Conservation (phyloP, 2,888 invertebrate genomes). For the Polylopha cassiicola region DNA sequence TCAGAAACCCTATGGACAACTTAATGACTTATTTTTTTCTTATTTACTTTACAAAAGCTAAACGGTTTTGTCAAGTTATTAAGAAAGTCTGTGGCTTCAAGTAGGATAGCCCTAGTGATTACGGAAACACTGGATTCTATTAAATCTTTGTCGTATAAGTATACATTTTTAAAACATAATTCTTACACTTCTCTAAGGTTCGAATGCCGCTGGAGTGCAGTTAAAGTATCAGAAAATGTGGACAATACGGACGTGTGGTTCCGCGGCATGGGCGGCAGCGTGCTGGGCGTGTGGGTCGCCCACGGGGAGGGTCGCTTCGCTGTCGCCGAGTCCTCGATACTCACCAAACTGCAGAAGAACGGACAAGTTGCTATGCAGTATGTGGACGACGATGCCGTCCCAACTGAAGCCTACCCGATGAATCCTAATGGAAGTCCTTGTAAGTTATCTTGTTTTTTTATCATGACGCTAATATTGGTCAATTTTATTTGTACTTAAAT, state of each 20-base stretch:
- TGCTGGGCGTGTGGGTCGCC: slow-evolving; percentile 96
- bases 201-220: slow-evolving; percentile 86
- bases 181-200: slow-evolving; percentile 57
- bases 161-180: neutral
- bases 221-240: slow-evolving; percentile 79
- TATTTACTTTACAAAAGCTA: no score
- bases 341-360: slow-evolving; percentile 68
- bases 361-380: slow-evolving; percentile 88
- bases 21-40: no score
- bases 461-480: slow-evolving; percentile 4
- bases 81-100: no score
- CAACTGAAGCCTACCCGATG: slow-evolving; percentile 91
- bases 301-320: slow-evolving; percentile 95
- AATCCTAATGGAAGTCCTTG: slow-evolving; percentile 95
- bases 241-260: slow-evolving; percentile 88
- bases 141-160: neutral
- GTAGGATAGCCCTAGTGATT: no score
- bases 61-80: no score
- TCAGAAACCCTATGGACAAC: no score
- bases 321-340: slow-evolving; percentile 68
- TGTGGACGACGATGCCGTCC: slow-evolving; percentile 85
- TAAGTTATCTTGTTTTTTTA: slow-evolving; percentile 39
- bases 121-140: no score
- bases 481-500: no score
- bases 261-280: slow-evolving; percentile 89